Conservation (phyloP, 2,113 vertebrate genomes). For the Strix aluco region DNA sequence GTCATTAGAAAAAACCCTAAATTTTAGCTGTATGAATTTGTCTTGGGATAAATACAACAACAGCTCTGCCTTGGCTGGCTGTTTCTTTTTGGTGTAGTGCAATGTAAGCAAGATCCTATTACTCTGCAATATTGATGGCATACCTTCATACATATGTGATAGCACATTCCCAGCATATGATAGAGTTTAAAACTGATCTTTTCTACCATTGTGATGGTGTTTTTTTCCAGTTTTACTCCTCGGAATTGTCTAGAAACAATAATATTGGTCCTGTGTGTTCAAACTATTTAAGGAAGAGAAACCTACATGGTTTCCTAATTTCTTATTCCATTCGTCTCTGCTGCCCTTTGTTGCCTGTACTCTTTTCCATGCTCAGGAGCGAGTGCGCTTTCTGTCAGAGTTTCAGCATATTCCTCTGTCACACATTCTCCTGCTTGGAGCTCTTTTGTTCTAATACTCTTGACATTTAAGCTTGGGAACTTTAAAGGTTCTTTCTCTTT, state of each 20-base stretch:
- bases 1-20: not conserved
- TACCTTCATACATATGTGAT: not conserved
- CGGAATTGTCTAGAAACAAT: not conserved
- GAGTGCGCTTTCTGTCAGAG: constrained; percentile 10
- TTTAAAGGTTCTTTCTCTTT: constrained; percentile 72
- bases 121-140: not conserved
- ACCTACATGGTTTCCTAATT: not conserved
- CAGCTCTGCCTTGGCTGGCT: not conserved
- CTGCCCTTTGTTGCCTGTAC: not conserved
- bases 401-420: constrained; percentile 26
- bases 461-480: constrained; percentile 69
- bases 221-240: not conserved
- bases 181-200: not conserved
- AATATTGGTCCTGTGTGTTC: not conserved
- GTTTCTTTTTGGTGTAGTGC: not conserved
- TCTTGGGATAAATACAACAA: not conserved
- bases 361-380: not conserved
- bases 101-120: not conserved
- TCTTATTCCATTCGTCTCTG: not conserved
- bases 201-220: not conserved
- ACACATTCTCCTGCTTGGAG: constrained; percentile 12
- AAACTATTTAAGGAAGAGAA: not conserved
- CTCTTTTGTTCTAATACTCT: constrained; percentile 70
- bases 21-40: not conserved
- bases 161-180: not conserved